phyloP scores from a whole-genome alignment of 2,888 invertebrate species.

The Cerceris ruficornis region DNA sequence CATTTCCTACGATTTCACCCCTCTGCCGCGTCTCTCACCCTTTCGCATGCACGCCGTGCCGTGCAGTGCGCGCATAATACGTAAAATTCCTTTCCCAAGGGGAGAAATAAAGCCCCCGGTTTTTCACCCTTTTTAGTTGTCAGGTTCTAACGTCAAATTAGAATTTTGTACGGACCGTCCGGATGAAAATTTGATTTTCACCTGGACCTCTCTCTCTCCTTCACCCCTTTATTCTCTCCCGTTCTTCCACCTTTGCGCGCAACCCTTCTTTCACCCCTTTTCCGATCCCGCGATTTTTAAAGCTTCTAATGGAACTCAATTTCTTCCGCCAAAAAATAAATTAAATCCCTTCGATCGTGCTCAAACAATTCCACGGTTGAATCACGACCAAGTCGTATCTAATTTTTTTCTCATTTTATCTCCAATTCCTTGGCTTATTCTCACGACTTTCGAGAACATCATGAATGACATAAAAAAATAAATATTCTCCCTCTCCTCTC shows the following conservation, averaged over 20 bases:
- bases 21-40: slow-evolving; percentile 58
- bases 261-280: slow-evolving; percentile 20
- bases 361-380: too few species aligned
- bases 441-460: not conserved
- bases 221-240: slow-evolving; percentile 26
- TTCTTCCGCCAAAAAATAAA: not conserved
- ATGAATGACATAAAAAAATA: not conserved
- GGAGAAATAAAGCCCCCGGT: slow-evolving; percentile 66
- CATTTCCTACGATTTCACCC: slow-evolving; percentile 76
- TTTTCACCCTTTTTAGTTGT: slow-evolving; percentile 60
- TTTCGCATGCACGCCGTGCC: slow-evolving; percentile 56
- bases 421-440: not conserved
- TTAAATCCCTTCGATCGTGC: too few species aligned
- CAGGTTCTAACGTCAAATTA: slow-evolving; percentile 78
- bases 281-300: slow-evolving; percentile 8
- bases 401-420: not conserved
- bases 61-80: slow-evolving; percentile 64
- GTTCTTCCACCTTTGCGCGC: slow-evolving; percentile 26
- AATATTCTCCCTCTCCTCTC: not conserved
- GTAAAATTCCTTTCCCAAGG: slow-evolving; percentile 79
- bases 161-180: slow-evolving; percentile 76
- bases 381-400: not conserved
- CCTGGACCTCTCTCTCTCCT: slow-evolving; percentile 61
- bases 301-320: slow-evolving; percentile 13
- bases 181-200: slow-evolving; percentile 75